These are phyloP conservation scores for Sebastes hopkinsi DNA, from an alignment of 2,797 vertebrate genomes.

Conservation along the genomic window DNA sequence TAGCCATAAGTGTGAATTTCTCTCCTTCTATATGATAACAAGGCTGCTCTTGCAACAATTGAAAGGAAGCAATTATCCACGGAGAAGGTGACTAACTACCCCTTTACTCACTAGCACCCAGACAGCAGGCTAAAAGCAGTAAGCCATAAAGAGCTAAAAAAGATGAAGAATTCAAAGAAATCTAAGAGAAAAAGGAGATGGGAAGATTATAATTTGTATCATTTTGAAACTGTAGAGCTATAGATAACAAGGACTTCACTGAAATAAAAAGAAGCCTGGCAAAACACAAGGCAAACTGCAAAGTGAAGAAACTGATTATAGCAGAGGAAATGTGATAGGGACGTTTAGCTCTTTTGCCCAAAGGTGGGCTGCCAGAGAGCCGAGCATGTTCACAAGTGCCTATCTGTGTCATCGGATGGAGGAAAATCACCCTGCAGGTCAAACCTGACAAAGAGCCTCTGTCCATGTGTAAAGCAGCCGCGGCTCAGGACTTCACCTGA, in stretches of 20 bases:
- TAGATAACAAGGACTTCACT: neutral
- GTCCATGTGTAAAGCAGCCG: slow-evolving; percentile 19
- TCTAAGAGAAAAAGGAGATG: slow-evolving; percentile 2
- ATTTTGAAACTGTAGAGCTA: neutral
- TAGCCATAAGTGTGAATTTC: slow-evolving; percentile 51
- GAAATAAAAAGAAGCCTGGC: neutral
- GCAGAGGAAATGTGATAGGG: neutral
- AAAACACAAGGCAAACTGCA: neutral
- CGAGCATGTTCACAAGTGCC: slow-evolving; percentile 14
- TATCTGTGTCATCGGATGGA: slow-evolving; percentile 34
- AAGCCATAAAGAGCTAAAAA: slow-evolving; percentile 21
- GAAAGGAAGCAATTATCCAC: slow-evolving; percentile 71
- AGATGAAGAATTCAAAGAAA: slow-evolving; percentile 30
- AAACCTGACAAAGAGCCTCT: slow-evolving; percentile 24
- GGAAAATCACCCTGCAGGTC: slow-evolving; percentile 24
- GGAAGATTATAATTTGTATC: neutral
- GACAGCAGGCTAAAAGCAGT: slow-evolving; percentile 54
- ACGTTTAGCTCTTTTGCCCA: slow-evolving; percentile 1
- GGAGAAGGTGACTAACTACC: slow-evolving; percentile 66
- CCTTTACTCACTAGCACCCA: slow-evolving; percentile 49
- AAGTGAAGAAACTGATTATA: neutral
- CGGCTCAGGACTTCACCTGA: slow-evolving; percentile 5
- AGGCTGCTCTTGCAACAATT: slow-evolving; percentile 51
- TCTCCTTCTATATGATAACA: slow-evolving; percentile 56
- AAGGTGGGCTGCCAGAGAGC: neutral